Evolutionary conservation across 2,797 vertebrate genomes (phyloP), one percentile per base, ranked within the genome.

Genomic region (Falco columbarius): DNA sequence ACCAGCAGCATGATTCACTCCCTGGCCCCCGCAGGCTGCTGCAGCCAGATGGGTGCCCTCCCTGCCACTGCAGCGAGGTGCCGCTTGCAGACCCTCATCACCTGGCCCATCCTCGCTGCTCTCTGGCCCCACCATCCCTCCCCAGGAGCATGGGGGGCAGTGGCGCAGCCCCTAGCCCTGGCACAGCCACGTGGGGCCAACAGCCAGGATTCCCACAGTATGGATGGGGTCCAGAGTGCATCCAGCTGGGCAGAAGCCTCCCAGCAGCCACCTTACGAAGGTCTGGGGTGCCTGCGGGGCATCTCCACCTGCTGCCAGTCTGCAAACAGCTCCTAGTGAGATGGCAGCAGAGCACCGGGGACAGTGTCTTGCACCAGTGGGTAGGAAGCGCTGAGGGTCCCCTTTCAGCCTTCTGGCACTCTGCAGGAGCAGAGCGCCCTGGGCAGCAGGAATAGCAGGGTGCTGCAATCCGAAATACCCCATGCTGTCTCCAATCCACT

Each of bases 1-100:
- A 95, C 81, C 91, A 97, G 94, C 67, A 71, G 84, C 75, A 74
- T 95, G 95, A 96, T 95, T 96, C 96, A 95, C 61, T 38, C 73
- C 86, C 63, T 81, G 61, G 79, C 34, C 81, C 79, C 89, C 3
- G 40, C 65, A 63, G 85, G 85, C 93, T 95, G 75, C 61, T 27
- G 21, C 81, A 77, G 81, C 55, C 12, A 0, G 30, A 62, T 79
- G 62, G 65, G 81, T 85, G 74, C 71, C 59, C 71, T 84, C 59
- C 58, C 46, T 8, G 9, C 46, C 76, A 77, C 49, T 2, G 2
- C 27, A 80, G 51, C 0, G 2, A 81, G 36, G 58, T 79, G 36
- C 54, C 21, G 0, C 49, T 46, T 44, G 32, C 1, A 1, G 58
- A 65, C 7, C 15, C 12, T 42, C 46, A 29, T 3, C 2, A 1